Base-by-base conservation (phyloP, 2,888 invertebrate genomes). In the Beris chalybata region DNA sequence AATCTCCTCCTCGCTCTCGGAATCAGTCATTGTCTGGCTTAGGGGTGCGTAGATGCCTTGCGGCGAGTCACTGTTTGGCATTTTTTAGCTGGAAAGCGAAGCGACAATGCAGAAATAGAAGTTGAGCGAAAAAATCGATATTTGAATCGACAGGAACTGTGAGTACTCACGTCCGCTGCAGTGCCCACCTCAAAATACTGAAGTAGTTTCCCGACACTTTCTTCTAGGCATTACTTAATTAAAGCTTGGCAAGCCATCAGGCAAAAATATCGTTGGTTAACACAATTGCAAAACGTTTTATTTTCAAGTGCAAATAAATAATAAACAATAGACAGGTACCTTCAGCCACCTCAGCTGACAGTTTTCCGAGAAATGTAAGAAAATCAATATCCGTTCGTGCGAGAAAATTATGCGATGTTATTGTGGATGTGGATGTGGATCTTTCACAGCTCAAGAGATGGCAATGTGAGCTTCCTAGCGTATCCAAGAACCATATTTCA, bases 1-100 rank as follows among this genome's bases (percentile, higher is more conserved):
- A 55, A 82, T 82, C 74, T 91, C 91, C 74, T 89, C 90, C 74
- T 91, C 91, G 0, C 90, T 90, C 74, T 91, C 89, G 0, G 90
- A 89, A 79, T 91, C 91, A 65, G 90, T 87, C 73, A 91, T 83
- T 71, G 87, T 87, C 82, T 91, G 91, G 70, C 90, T 90, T 74
- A 92, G 79, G 66, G 91, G 91, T 74, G 90, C 86, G 78, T 92
- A 92, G 74, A 86, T 85, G 72, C 83, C 84, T 78, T 84, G 84
- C 67, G 81, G 77, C 70, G 76, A 75, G 73, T 80, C 79, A 74
- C 77, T 76, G 74, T 77, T 77, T 69, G 78, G 78, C 79, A 80
- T 80, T 76, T 80, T 76, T 75, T 78, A 77, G 73, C 77, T 78
- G 67, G 5, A 70, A 59, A 5, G n/a, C n/a, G 31, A 22, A 54